Evolutionary conservation across 64 coral and sea anemone genomes (phyloP).

Genomic region (Actinia tenebrosa): DNA sequence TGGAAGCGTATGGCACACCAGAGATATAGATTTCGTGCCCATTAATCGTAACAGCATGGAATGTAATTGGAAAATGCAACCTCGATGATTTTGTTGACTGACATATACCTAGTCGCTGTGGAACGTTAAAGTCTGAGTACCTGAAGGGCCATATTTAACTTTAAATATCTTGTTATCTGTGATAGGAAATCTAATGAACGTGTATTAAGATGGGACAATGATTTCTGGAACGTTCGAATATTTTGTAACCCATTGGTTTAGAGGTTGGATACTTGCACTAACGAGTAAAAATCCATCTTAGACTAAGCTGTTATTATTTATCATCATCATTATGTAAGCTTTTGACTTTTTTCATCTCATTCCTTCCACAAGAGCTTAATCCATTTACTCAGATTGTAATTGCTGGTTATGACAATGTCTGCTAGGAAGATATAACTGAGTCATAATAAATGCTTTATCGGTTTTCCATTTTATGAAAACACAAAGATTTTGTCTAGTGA

Average conservation of each 20-base stretch:
- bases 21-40: background rate
- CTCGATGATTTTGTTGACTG: constrained; percentile 1
- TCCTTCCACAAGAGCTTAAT: background rate
- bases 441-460: background rate
- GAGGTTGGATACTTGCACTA: background rate
- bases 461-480: background rate
- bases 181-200: background rate
- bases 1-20: background rate
- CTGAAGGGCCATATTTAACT: background rate
- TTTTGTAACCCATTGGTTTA: background rate
- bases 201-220: background rate
- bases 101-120: background rate
- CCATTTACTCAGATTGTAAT: background rate
- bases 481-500: background rate
- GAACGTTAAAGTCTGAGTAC: background rate
- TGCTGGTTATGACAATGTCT: background rate
- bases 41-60: background rate
- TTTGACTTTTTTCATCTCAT: background rate
- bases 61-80: background rate
- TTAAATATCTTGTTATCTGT: constrained; percentile 3
- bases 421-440: background rate
- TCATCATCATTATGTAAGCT: background rate
- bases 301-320: background rate
- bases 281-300: background rate
- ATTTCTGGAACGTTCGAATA: background rate